phyloP scores from a whole-genome alignment of 1,140 invertebrate genomes.

The Meteorus sp. region DNA sequence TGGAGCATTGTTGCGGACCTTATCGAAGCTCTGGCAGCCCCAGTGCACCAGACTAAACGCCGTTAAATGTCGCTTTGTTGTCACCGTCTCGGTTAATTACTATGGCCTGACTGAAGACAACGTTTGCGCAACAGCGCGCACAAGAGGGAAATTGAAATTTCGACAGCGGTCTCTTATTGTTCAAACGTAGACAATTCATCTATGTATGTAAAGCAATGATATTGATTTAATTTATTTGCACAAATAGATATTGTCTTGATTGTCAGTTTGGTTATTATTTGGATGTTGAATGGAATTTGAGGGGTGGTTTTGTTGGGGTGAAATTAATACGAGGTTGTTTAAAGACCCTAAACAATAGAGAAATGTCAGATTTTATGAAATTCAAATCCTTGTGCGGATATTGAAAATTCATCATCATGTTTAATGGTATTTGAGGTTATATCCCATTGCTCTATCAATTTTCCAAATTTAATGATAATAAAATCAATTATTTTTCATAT shows the following conservation, averaged over 20 bases:
- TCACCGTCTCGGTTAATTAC: conserved; percentile 50
- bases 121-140: neutral
- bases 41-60: conserved; percentile 40
- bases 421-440: no score
- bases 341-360: no score
- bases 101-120: conserved; percentile 34
- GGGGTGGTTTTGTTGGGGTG: no score
- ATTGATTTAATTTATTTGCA: neutral
- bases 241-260: neutral
- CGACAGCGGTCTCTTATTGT: neutral
- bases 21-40: conserved; percentile 44
- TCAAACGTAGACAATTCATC: neutral
- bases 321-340: no score
- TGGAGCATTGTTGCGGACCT: conserved; percentile 51
- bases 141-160: neutral
- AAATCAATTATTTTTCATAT: no score
- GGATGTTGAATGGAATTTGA: no score
- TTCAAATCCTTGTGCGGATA: no score
- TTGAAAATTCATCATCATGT: no score
- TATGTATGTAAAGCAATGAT: neutral
- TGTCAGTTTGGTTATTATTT: no score
- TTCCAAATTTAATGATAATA: no score
- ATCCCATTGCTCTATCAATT: no score
- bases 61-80: conserved; percentile 52
- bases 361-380: no score